Evolutionary conservation across 2,888 invertebrate species (phyloP).

Genomic region (Cephus pygmeus): DNA sequence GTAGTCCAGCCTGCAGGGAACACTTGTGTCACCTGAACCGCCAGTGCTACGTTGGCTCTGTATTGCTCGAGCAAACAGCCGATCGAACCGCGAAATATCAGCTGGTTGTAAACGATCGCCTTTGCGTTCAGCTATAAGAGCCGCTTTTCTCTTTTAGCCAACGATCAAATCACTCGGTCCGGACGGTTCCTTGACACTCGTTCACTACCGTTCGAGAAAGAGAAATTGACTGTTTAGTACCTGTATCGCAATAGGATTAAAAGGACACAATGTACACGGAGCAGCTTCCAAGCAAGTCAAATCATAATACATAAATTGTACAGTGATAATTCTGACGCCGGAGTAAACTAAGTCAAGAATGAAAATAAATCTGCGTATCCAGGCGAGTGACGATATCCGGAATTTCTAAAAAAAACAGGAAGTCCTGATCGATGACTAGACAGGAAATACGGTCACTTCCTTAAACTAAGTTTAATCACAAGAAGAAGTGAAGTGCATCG

Average conservation of each 20-base stretch:
- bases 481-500: not conserved
- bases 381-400: not conserved
- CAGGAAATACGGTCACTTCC: not conserved
- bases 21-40: slow-evolving; percentile 3
- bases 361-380: not conserved
- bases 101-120: slow-evolving; percentile 1
- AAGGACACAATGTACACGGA: not conserved
- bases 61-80: not conserved
- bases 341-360: not conserved
- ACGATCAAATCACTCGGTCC: not conserved
- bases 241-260: not conserved
- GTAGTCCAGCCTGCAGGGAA: not conserved
- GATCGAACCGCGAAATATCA: slow-evolving; percentile 1
- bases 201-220: not conserved
- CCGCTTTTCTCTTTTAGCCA: not conserved
- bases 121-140: not conserved
- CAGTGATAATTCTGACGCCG: not conserved
- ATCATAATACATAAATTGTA: not conserved
- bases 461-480: not conserved
- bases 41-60: not conserved
- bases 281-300: too few species aligned
- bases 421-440: not conserved
- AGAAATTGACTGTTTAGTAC: not conserved
- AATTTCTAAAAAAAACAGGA: not conserved
- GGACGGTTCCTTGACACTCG: not conserved